Evolutionary conservation across 1,140 invertebrate genomes (phyloP), one percentile per base, ranked within the genome.

Genomic region (Ostrea edulis): DNA sequence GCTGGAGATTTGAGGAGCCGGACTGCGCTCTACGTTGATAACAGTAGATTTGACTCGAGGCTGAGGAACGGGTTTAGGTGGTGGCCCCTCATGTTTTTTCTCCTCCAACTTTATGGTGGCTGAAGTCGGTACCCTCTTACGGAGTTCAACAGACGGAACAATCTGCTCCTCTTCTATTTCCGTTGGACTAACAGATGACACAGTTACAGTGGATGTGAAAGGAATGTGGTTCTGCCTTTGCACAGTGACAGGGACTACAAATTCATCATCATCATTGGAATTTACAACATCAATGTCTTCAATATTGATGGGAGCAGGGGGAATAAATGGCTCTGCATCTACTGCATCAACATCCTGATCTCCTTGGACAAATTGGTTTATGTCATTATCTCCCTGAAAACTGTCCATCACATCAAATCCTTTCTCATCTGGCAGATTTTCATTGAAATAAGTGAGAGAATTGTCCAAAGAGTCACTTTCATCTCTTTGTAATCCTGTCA

Each of bases 391-490:
- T 68, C 20, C 84, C 62, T 35, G 55, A 68, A 77, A 77, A 77
- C 25, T 17, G 29, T 77, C 68, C 68, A 77, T 77, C 68, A 77
- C 25, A 35, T 77, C 29, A 14, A 77, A 77, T 77, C 12, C 29
- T 8, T 25, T 9, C 25, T 77, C 68, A 14, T 17, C 68, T 77
- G 68, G 68, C 5, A 77, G 29, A 25, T 77, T 86, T 65, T 86
- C 87, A n/a, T 88, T 65, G 65, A 88, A 82, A 51, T 88, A 22
- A 29, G 87, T 88, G 5, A 88, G 25, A 25, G 85, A 81, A 84
- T 84, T 84, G 82, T 87, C 82, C n/a, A 62, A 29, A 25, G 86
- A 77, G 11, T 55, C 53, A 77, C 84, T 58, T 8, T 55, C 35
- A 71, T 88, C 68, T 17, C 65, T 77, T 54, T 88, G 84, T 68